Percentiles rank a stretch among this genome's conserved stretches.
Evolutionary conservation across 2,113 vertebrate species (phyloP).

Genomic region (Notothenia rossii): DNA sequence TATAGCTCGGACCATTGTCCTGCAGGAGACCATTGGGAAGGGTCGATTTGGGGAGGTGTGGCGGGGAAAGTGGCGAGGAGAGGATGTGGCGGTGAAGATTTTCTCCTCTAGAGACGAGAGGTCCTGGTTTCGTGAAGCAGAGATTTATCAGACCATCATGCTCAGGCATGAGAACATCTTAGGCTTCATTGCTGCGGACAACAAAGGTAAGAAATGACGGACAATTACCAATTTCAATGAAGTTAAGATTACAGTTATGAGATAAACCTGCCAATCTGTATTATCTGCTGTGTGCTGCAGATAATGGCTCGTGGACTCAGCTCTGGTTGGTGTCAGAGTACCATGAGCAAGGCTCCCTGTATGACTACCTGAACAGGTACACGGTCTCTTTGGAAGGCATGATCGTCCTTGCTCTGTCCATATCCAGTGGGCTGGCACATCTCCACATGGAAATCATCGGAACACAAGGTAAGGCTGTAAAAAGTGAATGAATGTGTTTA

Average conservation of each 20-base stretch:
- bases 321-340: constrained; percentile 99
- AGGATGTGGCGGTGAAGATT: constrained; percentile 98
- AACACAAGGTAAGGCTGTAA: constrained; percentile 88
- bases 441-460: constrained; percentile 99
- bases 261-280: background rate
- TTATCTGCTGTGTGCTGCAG: constrained; percentile 74
- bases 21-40: constrained; percentile 95
- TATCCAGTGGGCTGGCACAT: constrained; percentile 95
- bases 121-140: constrained; percentile 98
- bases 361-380: constrained; percentile 94
- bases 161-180: constrained; percentile 97
- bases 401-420: constrained; percentile 88
- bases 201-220: constrained; percentile 88
- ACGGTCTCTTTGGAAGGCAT: constrained; percentile 90
- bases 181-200: constrained; percentile 98
- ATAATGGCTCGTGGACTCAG: constrained; percentile 98
- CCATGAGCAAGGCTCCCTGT: constrained; percentile 96
- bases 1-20: constrained; percentile 95
- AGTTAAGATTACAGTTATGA: background rate
- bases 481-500: background rate
- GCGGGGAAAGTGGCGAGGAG: constrained; percentile 96
- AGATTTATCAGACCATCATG: constrained; percentile 98
- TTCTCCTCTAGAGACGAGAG: constrained; percentile 96
- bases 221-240: background rate
- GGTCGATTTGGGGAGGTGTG: constrained; percentile 97